Evolutionary conservation across 2,888 invertebrate genomes (phyloP).

Genomic region (Galerucella pusilla): DNA sequence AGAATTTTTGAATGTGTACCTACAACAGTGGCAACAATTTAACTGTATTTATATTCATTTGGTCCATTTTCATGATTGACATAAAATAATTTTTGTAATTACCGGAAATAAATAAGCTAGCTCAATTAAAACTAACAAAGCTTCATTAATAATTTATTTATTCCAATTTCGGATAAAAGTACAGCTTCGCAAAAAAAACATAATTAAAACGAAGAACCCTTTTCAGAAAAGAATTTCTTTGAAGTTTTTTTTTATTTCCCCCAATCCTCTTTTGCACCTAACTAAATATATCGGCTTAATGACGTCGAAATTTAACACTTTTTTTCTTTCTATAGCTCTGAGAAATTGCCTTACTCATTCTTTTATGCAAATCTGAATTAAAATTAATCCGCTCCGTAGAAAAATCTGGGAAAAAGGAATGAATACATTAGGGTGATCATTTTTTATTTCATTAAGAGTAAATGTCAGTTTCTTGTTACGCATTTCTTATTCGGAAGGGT

Average conservation of each 20-base stretch:
- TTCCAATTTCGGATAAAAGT: conserved; percentile 11
- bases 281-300: conserved; percentile 37
- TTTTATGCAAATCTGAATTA: conserved; percentile 39
- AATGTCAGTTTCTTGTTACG: conserved; percentile 38
- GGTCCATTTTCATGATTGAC: too few relatives aligned
- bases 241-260: conserved; percentile 37
- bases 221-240: conserved; percentile 29
- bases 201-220: conserved; percentile 32
- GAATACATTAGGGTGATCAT: conserved; percentile 49
- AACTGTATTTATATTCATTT: too few relatives aligned
- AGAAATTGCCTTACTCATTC: conserved; percentile 34
- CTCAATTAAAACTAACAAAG: not conserved
- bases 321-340: conserved; percentile 35
- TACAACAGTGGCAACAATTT: too few relatives aligned
- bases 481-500: conserved; percentile 43
- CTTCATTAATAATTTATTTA: not conserved
- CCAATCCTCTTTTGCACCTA: conserved; percentile 37
- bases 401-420: conserved; percentile 33
- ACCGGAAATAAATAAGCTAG: too few relatives aligned
- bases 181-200: conserved; percentile 2
- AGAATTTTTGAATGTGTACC: too few relatives aligned
- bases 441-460: conserved; percentile 47
- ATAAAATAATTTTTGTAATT: too few relatives aligned
- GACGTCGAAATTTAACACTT: conserved; percentile 38
- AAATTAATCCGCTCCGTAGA: conserved; percentile 37